Evolutionary conservation across 1,140 invertebrate species (phyloP), one percentile per base, ranked within the genome.

Genomic region (Venturia canescens): DNA sequence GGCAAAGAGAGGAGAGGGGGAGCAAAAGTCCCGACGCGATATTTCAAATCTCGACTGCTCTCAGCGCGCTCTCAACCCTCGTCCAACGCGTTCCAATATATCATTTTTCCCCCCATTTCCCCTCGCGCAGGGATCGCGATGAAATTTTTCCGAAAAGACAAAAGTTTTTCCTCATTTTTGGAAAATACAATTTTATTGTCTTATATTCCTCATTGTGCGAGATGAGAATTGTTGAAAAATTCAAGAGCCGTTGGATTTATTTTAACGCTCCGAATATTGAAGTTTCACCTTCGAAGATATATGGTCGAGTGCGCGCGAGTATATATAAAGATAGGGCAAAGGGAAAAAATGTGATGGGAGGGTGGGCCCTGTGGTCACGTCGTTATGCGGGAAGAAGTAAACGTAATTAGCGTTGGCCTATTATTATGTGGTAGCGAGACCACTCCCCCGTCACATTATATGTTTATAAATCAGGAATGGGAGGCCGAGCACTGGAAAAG

Each of bases 361-460:
- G 75, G 75, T 77, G 75, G 75, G 75, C 75, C 27, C 13, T 21
- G 53, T 34, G 50, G 31, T 31, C 53, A 67, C 44, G 69, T 44
- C 26, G 53, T 79, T 79, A 34, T 70, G 74, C 60, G 50, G 72
- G n/a, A 87, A 87, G 84, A 89, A 86, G 85, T 89, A 91, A 91
- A 91, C 88, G 90, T 91, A 91, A 92, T 92, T 92, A 92, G 91
- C 89, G 91, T 90, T 87, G 86, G 88, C 86, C 90, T 91, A 92
- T 91, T 89, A 92, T 92, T 92, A 92, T 92, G 90, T 92, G 90
- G 91, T 92, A 92, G 91, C 91, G 88, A 85, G 87, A 85, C 91
- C 91, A 91, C 91, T 90, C 91, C 91, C 90, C 89, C 91, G 90
- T 92, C 91, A 92, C 89, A 92, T 92, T 92, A 92, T 92, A 92